These are phyloP conservation scores for Gryllus bimaculatus DNA, from an alignment of 1,140 invertebrate genomes.

Conservation along the genomic window DNA sequence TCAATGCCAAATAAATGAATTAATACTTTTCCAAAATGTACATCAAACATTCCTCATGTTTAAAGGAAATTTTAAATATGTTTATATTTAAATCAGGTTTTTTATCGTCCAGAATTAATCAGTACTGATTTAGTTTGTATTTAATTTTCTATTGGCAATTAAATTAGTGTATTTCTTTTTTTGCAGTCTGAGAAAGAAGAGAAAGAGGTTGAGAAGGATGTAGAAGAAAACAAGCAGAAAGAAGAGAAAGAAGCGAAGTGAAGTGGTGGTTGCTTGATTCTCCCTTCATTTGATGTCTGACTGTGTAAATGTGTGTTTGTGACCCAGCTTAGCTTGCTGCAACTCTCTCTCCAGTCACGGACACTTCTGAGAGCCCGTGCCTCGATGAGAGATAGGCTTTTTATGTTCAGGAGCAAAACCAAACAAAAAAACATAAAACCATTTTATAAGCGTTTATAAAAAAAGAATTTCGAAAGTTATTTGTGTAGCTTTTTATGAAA, in stretches of 20 bases:
- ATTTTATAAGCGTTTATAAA: slow-evolving; percentile 23
- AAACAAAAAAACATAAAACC: slow-evolving; percentile 11
- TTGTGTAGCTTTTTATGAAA: slow-evolving; percentile 23
- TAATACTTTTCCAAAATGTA: no score
- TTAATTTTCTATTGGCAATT: no score
- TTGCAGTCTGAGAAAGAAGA: slow-evolving; percentile 23
- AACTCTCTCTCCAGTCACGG: slow-evolving; percentile 2
- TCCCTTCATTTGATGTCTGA: slow-evolving; percentile 16
- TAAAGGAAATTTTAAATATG: no score
- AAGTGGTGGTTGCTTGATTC: slow-evolving; percentile 17
- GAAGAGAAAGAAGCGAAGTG: slow-evolving; percentile 26
- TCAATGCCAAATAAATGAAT: no score
- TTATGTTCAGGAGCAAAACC: slow-evolving; percentile 17
- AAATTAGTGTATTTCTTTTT: neutral
- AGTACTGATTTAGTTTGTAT: no score
- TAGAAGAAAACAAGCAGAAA: slow-evolving; percentile 25
- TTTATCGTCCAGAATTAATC: no score
- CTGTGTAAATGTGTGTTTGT: slow-evolving; percentile 21
- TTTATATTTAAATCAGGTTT: no score
- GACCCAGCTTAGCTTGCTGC: slow-evolving; percentile 16
- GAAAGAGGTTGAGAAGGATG: slow-evolving; percentile 25
- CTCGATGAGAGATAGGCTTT: slow-evolving; percentile 12
- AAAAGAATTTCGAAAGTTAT: slow-evolving; percentile 18
- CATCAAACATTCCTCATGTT: no score
- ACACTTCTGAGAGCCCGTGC: slow-evolving; percentile 2